These are phyloP conservation scores for Sympetrum striolatum DNA, from an alignment of 2,888 invertebrate genomes.

Conservation along the genomic window DNA sequence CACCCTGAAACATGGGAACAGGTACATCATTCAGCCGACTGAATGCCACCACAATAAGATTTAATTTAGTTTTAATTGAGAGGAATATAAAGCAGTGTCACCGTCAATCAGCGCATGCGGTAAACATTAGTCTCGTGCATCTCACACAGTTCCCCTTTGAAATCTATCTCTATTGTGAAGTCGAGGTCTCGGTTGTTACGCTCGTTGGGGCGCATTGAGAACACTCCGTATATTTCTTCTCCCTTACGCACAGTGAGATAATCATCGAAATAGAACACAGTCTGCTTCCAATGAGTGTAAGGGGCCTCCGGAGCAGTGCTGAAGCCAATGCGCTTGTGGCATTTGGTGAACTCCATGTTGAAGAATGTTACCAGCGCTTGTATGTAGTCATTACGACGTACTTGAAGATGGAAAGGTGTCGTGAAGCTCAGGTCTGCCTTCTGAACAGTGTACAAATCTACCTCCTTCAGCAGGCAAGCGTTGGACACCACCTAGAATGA, in stretches of 20 bases:
- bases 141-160: constrained; percentile 87
- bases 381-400: constrained; percentile 90
- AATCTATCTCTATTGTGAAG: constrained; percentile 90
- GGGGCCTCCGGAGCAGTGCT: constrained; percentile 97
- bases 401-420: constrained; percentile 81
- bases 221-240: constrained; percentile 91
- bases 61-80: constrained; percentile 23
- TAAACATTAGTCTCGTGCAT: constrained; percentile 86
- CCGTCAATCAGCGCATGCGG: constrained; percentile 79
- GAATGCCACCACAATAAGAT: constrained; percentile 35
- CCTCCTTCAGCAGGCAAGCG: constrained; percentile 93
- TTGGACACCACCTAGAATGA: constrained; percentile 85
- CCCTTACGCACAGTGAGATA: constrained; percentile 96
- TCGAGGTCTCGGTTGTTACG: constrained; percentile 97
- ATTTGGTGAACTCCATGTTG: constrained; percentile 99
- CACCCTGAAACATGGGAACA: constrained; percentile 30
- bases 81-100: constrained; percentile 5
- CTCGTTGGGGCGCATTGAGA: constrained; percentile 94
- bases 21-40: constrained; percentile 39
- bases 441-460: constrained; percentile 97
- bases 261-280: constrained; percentile 97
- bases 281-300: constrained; percentile 99
- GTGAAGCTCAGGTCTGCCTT: constrained; percentile 93
- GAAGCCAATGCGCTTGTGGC: constrained; percentile 97
- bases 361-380: constrained; percentile 99